Evolutionary conservation across 2,797 vertebrate genomes (phyloP).

Genomic region (Ceryle rudis): DNA sequence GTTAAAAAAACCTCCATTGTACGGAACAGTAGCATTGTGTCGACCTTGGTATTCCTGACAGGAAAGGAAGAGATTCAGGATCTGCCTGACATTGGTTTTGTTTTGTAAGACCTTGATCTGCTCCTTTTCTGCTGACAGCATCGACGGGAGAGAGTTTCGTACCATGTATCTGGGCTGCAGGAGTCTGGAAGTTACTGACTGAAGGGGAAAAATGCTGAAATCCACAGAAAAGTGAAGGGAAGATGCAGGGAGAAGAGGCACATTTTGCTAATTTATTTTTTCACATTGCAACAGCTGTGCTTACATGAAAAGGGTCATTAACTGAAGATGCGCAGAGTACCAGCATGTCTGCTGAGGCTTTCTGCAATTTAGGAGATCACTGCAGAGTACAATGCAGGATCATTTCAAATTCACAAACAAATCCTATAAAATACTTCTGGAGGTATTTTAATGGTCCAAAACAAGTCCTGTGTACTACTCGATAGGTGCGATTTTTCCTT

Average conservation of each 20-base stretch:
- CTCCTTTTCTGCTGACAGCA: conserved; percentile 18
- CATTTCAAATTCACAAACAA: conserved; percentile 53
- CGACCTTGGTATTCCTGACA: neutral
- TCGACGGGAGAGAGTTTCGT: neutral
- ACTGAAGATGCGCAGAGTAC: conserved; percentile 23
- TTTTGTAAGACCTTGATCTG: neutral
- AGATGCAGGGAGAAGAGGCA: neutral
- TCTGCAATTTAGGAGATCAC: conserved; percentile 38
- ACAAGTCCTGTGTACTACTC: conserved; percentile 38
- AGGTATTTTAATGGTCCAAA: conserved; percentile 53
- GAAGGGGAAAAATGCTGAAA: conserved; percentile 21
- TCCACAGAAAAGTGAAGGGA: conserved; percentile 26
- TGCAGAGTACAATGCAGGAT: conserved; percentile 17
- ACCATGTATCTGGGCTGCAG: neutral
- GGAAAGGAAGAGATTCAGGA: neutral
- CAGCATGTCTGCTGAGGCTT: conserved; percentile 22
- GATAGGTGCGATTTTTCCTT: conserved; percentile 7
- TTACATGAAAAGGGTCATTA: conserved; percentile 70
- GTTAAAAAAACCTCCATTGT: neutral
- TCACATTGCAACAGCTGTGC: conserved; percentile 60
- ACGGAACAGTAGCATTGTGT: neutral
- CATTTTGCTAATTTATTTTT: conserved; percentile 59
- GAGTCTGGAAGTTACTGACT: conserved; percentile 7
- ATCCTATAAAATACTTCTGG: conserved; percentile 45
- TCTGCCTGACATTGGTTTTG: neutral